A percentile compares a stretch with the other conserved stretches of the same genome.
Evolutionary conservation across 2,113 vertebrate genomes (phyloP).

Genomic region (Solea senegalensis): DNA sequence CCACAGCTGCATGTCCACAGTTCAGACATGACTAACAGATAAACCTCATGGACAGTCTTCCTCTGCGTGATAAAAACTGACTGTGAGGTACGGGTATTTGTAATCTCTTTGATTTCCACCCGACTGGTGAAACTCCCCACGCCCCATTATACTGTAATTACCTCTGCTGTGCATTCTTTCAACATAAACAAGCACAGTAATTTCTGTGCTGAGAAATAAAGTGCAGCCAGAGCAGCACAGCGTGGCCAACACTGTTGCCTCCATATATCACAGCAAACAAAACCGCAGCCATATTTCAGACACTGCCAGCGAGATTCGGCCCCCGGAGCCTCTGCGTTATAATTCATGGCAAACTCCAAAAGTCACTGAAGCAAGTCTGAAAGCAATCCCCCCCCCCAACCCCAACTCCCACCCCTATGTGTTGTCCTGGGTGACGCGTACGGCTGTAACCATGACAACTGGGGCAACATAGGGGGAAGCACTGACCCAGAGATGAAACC

Average conservation of each 20-base stretch:
- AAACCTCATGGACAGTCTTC: no score
- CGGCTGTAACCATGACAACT: conserved; percentile 67
- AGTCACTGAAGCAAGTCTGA: conserved; percentile 40
- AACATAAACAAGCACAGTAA: conserved; percentile 71
- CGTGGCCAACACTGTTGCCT: conserved; percentile 39
- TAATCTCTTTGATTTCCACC: no score
- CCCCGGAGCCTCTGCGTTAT: conserved; percentile 49
- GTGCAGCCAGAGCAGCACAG: conserved; percentile 60
- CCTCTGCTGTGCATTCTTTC: conserved; percentile 47
- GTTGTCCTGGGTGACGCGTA: conserved; percentile 48
- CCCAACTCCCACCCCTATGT: conserved; percentile 34
- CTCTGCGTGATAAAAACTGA: conserved; percentile 45
- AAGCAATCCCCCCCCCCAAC: neutral
- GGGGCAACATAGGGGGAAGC: conserved; percentile 52
- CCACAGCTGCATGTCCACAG: neutral
- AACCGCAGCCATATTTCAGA: conserved; percentile 70
- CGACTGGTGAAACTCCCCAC: conserved; percentile 44
- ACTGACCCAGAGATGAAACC: conserved; percentile 60
- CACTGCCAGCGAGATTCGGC: conserved; percentile 49
- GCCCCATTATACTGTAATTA: conserved; percentile 72
- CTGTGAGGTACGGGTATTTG: neutral
- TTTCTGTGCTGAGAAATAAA: conserved; percentile 67
- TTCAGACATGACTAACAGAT: no score
- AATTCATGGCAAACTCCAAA: conserved; percentile 66
- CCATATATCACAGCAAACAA: conserved; percentile 71